Conservation (phyloP, 2,113 vertebrate genomes). For the Centropus unirufus region DNA sequence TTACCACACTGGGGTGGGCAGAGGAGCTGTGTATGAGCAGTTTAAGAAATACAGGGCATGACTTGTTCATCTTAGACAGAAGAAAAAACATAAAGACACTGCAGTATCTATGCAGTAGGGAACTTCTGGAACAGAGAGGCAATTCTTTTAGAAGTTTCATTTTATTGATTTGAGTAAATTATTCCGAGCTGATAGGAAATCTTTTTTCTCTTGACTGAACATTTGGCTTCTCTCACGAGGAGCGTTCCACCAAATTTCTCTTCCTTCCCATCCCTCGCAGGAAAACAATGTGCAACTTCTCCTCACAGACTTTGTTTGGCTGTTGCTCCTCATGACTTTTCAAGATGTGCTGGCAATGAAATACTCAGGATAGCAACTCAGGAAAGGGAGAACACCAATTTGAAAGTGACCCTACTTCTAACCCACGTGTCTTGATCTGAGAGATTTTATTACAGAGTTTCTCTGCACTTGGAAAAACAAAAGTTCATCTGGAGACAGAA, state of each 20-base stretch:
- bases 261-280: not conserved
- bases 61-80: not conserved
- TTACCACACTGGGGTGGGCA: accelerated
- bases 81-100: not conserved
- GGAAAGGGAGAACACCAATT: not conserved
- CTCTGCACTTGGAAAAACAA: not conserved
- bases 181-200: not conserved
- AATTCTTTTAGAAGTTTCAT: not conserved
- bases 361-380: not conserved
- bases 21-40: not conserved
- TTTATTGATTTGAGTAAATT: not conserved
- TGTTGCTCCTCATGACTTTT: not conserved
- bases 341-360: not conserved
- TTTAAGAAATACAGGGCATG: not conserved
- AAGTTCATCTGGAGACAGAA: not conserved
- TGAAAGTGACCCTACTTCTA: not conserved
- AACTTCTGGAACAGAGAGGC: not conserved
- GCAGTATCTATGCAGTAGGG: not conserved
- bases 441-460: not conserved
- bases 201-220: not conserved
- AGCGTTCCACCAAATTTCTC: not conserved
- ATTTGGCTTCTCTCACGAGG: not conserved
- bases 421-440: not conserved
- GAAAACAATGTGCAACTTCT: not conserved
- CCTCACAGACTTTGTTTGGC: not conserved